These are phyloP conservation scores for Champsocephalus gunnari DNA, from an alignment of 2,797 vertebrate species.

Conservation along the genomic window DNA sequence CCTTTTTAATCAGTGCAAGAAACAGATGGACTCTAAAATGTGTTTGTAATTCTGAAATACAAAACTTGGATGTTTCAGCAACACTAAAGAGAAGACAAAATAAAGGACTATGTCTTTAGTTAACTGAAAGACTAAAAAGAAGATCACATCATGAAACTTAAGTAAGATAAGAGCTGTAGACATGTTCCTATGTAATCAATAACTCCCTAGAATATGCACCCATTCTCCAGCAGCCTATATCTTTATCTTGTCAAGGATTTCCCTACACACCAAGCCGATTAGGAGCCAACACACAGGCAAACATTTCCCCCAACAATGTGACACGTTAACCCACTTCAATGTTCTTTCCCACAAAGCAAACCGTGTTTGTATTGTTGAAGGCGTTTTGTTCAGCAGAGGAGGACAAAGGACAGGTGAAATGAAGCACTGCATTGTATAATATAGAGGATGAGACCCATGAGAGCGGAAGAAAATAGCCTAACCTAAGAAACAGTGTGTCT, in stretches of 20 bases:
- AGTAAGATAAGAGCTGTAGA: neutral
- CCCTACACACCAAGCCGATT: neutral
- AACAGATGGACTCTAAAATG: constrained; percentile 1
- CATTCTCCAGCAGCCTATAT: neutral
- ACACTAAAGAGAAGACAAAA: neutral
- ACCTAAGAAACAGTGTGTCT: neutral
- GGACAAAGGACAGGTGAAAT: constrained; percentile 44
- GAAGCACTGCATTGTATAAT: constrained; percentile 33
- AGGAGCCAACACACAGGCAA: constrained; percentile 6
- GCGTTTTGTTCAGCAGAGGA: constrained; percentile 19
- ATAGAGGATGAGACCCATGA: constrained; percentile 22
- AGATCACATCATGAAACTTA: constrained; percentile 5
- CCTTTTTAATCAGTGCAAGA: constrained; percentile 15
- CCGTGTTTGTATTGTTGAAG: constrained; percentile 14
- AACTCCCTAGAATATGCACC: neutral
- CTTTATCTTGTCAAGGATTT: constrained; percentile 5
- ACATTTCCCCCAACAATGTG: constrained; percentile 15
- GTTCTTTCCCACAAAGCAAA: constrained; percentile 19
- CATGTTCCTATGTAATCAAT: neutral
- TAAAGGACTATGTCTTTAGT: neutral
- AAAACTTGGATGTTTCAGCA: neutral
- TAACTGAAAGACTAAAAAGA: neutral
- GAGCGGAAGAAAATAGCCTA: neutral
- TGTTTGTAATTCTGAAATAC: neutral
- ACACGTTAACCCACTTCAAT: constrained; percentile 43